These are phyloP conservation scores for Lasioglossum lativentre DNA, from an alignment of 2,888 invertebrate species.

Conservation along the genomic window DNA sequence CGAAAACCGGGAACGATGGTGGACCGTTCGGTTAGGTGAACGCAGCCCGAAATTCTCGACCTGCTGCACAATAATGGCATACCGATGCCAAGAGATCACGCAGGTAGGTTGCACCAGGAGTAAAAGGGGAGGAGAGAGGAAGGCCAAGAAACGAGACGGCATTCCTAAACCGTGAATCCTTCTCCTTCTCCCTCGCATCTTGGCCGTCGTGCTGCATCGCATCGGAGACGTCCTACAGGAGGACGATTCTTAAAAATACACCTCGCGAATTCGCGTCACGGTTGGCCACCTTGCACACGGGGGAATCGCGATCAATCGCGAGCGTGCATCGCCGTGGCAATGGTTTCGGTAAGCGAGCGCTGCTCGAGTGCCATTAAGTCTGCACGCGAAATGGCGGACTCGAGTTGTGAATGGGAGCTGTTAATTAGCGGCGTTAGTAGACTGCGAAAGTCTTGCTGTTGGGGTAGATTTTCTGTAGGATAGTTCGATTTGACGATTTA, in stretches of 20 bases:
- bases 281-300: conserved; percentile 57
- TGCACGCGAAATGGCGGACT: conserved; percentile 9
- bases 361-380: not conserved
- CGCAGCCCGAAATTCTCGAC: conserved; percentile 51
- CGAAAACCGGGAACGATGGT: not conserved
- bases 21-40: not conserved
- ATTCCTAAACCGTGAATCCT: conserved; percentile 77
- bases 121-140: conserved; percentile 19
- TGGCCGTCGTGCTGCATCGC: not conserved
- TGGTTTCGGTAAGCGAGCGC: not conserved
- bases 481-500: not conserved
- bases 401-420: not conserved
- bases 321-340: not conserved
- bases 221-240: conserved; percentile 29
- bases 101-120: conserved; percentile 41
- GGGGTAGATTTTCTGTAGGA: too few species aligned
- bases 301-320: conserved; percentile 55
- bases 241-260: conserved; percentile 72
- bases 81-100: conserved; percentile 38
- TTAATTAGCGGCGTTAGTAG: not conserved
- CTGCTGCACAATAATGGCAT: conserved; percentile 48
- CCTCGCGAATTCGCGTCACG: conserved; percentile 56
- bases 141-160: conserved; percentile 67
- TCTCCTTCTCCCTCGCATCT: conserved; percentile 21
- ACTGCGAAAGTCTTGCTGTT: not conserved